phyloP scores from a whole-genome alignment of 1,140 invertebrate genomes.

The Ooceraea biroi region DNA sequence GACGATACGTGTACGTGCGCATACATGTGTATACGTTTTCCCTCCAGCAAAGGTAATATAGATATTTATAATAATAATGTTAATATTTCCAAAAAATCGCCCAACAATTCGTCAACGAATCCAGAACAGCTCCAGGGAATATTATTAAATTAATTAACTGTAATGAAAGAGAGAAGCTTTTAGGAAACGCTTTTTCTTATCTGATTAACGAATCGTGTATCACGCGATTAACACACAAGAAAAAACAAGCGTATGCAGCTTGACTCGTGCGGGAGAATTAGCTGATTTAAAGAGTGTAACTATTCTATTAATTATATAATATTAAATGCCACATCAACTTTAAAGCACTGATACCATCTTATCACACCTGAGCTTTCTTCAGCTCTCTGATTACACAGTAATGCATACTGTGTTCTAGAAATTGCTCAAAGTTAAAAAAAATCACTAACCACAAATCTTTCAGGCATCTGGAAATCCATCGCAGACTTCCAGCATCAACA shows the following conservation, averaged over 20 bases:
- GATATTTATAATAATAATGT: conserved; percentile 28
- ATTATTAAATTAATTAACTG: conserved; percentile 1
- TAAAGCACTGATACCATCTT: conserved; percentile 10
- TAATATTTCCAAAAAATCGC: conserved; percentile 27
- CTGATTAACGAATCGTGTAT: conserved; percentile 13
- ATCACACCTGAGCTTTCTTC: background rate
- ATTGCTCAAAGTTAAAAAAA: conserved; percentile 24
- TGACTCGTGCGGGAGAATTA: conserved; percentile 15
- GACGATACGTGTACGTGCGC: too few relatives aligned
- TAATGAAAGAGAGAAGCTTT: conserved; percentile 27
- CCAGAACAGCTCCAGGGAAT: background rate
- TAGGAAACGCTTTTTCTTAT: conserved; percentile 33
- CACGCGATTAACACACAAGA: conserved; percentile 48
- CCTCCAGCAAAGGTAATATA: background rate
- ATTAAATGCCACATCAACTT: conserved; percentile 17
- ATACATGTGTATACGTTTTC: background rate
- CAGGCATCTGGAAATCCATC: conserved; percentile 35
- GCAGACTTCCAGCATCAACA: conserved; percentile 24
- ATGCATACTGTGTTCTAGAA: background rate
- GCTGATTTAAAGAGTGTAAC: conserved; percentile 13
- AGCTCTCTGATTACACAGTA: background rate
- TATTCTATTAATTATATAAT: conserved; percentile 19
- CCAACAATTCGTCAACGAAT: background rate
- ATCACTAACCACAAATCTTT: conserved; percentile 16
- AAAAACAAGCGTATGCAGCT: conserved; percentile 20